These are phyloP conservation scores for Aplochiton taeniatus DNA, from an alignment of 2,797 vertebrate species.

Conservation along the genomic window DNA sequence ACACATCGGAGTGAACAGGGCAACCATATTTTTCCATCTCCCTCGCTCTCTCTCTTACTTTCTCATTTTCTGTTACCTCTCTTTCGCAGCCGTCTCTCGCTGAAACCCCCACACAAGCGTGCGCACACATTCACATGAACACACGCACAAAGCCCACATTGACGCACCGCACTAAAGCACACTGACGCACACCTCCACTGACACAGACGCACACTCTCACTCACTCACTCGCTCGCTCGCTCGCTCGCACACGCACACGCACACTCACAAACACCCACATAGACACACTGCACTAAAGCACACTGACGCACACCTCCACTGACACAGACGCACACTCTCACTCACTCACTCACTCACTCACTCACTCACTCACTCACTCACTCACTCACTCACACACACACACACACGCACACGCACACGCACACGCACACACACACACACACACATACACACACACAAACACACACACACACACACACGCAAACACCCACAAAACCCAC, in stretches of 20 bases:
- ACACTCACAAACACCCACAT: too few relatives aligned
- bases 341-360: neutral
- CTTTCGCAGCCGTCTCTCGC: conserved; percentile 50
- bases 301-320: neutral
- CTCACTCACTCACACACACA: neutral
- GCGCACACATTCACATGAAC: conserved; percentile 28
- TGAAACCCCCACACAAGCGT: conserved; percentile 48
- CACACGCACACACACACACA: conserved; percentile 24
- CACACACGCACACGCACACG: conserved; percentile 27
- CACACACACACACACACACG: neutral
- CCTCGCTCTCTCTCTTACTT: conserved; percentile 44
- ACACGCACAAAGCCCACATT: conserved; percentile 1
- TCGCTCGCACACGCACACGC: neutral
- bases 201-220: neutral
- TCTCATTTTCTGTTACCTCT: conserved; percentile 10
- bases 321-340: neutral
- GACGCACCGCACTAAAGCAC: too few relatives aligned
- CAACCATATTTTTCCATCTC: conserved; percentile 74
- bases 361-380: neutral
- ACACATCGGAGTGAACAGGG: conserved; percentile 81
- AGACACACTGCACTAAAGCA: too few relatives aligned
- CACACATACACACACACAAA: neutral
- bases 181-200: neutral
- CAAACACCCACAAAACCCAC: too few relatives aligned
- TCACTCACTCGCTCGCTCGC: neutral